phyloP scores from a whole-genome alignment of 1,140 invertebrate genomes.

The Triops cancriformis region DNA sequence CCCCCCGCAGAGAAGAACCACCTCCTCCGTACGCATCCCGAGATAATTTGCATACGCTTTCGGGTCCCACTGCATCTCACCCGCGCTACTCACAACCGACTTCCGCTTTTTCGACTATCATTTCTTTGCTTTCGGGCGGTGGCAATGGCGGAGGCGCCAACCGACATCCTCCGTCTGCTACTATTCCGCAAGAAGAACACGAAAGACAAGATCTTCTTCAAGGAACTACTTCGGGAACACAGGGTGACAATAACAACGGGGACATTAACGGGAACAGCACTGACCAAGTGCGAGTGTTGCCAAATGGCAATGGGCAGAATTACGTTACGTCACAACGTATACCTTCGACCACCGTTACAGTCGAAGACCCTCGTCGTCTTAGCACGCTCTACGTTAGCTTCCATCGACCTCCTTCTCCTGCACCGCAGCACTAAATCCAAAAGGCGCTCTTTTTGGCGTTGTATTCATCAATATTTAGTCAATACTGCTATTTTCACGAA shows the following conservation, averaged over 20 bases:
- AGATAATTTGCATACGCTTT: slow-evolving; percentile 36
- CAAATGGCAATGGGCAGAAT: slow-evolving; percentile 25
- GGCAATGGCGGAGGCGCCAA: neutral
- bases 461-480: neutral
- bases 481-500: neutral
- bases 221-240: neutral
- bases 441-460: neutral
- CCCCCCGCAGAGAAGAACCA: slow-evolving; percentile 31
- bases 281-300: slow-evolving; percentile 28
- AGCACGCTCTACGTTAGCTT: neutral
- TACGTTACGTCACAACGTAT: neutral
- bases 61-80: neutral
- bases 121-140: slow-evolving; percentile 16
- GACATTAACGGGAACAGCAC: slow-evolving; percentile 33
- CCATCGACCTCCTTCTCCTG: neutral
- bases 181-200: neutral
- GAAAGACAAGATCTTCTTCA: neutral
- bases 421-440: neutral
- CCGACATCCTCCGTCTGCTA: neutral
- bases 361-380: slow-evolving; percentile 7
- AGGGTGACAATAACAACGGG: slow-evolving; percentile 31
- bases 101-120: slow-evolving; percentile 10
- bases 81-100: neutral
- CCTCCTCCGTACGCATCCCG: slow-evolving; percentile 48
- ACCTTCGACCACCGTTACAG: neutral